Conservation (phyloP, 1,140 invertebrate genomes). For the Lepidostoma basale region DNA sequence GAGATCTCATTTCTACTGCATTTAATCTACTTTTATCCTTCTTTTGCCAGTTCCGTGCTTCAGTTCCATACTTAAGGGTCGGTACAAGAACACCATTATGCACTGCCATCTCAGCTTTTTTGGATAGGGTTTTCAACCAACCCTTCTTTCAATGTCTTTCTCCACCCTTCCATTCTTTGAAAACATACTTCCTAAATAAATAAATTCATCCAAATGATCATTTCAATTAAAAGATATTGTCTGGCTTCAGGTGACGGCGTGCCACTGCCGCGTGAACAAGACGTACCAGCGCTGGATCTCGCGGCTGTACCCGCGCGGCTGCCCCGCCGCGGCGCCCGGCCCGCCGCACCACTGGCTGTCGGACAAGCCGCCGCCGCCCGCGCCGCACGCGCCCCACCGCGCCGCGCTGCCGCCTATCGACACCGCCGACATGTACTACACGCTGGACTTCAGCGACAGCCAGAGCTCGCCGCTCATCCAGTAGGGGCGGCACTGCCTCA, state of each 20-base stretch:
- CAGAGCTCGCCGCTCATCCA: slow-evolving; percentile 73
- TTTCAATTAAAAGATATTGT: no score
- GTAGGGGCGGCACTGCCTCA: slow-evolving; percentile 51
- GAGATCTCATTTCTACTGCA: no score
- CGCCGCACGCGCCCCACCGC: slow-evolving; percentile 47
- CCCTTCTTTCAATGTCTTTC: no score
- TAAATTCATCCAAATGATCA: no score
- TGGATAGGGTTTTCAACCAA: no score
- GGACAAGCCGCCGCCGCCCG: slow-evolving; percentile 53
- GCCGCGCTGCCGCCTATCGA: slow-evolving; percentile 60
- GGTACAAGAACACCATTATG: no score
- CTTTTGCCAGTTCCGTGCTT: no score
- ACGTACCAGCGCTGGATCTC: slow-evolving; percentile 65
- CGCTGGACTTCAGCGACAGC: slow-evolving; percentile 73
- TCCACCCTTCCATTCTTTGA: no score
- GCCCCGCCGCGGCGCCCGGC: slow-evolving; percentile 51
- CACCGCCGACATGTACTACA: slow-evolving; percentile 74
- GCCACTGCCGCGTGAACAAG: slow-evolving; percentile 74
- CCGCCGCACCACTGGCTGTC: slow-evolving; percentile 59
- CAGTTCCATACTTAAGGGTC: no score
- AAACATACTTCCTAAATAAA: no score
- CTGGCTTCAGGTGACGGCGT: slow-evolving; percentile 63
- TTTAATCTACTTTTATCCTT: no score
- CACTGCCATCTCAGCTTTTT: no score
- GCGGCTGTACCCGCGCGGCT: slow-evolving; percentile 50